Base-by-base conservation (phyloP, 2,797 vertebrate species). In the Paratrypauchen microcephalus region DNA sequence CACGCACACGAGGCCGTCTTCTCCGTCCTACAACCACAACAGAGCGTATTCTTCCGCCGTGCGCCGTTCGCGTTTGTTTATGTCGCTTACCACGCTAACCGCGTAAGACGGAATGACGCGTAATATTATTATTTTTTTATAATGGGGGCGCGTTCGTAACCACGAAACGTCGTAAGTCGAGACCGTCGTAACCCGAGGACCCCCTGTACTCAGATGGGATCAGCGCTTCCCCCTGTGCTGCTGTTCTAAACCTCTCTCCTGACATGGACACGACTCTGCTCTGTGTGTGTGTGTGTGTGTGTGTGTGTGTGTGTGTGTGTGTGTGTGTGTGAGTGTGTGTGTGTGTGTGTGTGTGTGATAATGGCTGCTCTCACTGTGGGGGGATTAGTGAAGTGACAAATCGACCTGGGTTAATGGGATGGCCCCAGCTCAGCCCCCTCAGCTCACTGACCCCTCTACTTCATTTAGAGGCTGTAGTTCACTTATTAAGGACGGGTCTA, bases 361-460 rank as follows among this genome's bases (percentile, higher is more conserved):
- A 86, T 83, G 80, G 83, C 69, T 26, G 69, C 55, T 69, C 68
- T 54, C 65, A 73, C 77, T 78, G 64, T 47, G 65, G 71, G 57
- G 57, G 83, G 86, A 84, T 89, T 88, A 90, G 75, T 82, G 70
- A 80, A 85, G 81, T 83, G 85, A 86, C 72, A 82, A 86, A 86
- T 81, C 62, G 63, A 90, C 87, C 76, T 85, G 80, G 86, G 83
- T 89, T 88, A 84, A 90, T 89, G 78, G 41, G 41, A 13, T 45
- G 41, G 41, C 41, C 71, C 58, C 68, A 71, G 77, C 85, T 84
- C 52, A 79, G 39, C 68, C 61, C 73, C 73, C 57, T 74, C 66
- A 65, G 62, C 69, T 84, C 69, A 69, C 56, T 78, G 69, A 58
- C 55, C 75, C 71, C 56, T 55, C 70, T 55, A 56, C 71, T 80